phyloP scores from a whole-genome alignment of 2,797 vertebrate genomes.

The Crenuchus spilurus region DNA sequence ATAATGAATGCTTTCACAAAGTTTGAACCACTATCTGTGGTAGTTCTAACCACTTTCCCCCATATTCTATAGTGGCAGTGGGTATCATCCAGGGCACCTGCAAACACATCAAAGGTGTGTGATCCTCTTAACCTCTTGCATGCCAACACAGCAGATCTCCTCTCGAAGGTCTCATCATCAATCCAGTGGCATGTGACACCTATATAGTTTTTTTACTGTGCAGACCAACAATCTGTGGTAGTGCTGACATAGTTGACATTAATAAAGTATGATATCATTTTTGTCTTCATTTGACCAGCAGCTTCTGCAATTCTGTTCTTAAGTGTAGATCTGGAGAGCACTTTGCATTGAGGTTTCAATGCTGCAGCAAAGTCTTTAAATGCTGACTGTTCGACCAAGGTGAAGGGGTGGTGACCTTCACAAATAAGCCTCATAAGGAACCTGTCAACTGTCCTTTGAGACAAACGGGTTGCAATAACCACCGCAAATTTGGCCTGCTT shows the following conservation, averaged over 20 bases:
- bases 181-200: background rate
- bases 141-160: slow-evolving; percentile 27
- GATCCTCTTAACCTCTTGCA: slow-evolving; percentile 42
- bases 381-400: slow-evolving; percentile 31
- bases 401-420: background rate
- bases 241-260: background rate
- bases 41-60: slow-evolving; percentile 45
- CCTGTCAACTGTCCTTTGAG: background rate
- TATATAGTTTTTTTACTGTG: background rate
- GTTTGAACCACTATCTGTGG: slow-evolving; percentile 47
- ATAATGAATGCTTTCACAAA: slow-evolving; percentile 48
- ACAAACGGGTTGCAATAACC: slow-evolving; percentile 22
- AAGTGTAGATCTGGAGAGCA: slow-evolving; percentile 30
- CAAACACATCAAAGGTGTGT: slow-evolving; percentile 47
- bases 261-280: background rate
- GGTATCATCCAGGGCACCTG: slow-evolving; percentile 41
- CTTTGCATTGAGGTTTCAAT: slow-evolving; percentile 34
- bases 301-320: slow-evolving; percentile 29
- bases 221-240: slow-evolving; percentile 10
- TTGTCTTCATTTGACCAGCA: slow-evolving; percentile 29
- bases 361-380: slow-evolving; percentile 25
- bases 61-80: slow-evolving; percentile 39
- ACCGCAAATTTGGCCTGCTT: slow-evolving; percentile 17
- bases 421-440: slow-evolving; percentile 9
- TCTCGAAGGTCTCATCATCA: slow-evolving; percentile 18